Evolutionary conservation across 2,888 invertebrate species (phyloP).

Genomic region (Beris chalybata): DNA sequence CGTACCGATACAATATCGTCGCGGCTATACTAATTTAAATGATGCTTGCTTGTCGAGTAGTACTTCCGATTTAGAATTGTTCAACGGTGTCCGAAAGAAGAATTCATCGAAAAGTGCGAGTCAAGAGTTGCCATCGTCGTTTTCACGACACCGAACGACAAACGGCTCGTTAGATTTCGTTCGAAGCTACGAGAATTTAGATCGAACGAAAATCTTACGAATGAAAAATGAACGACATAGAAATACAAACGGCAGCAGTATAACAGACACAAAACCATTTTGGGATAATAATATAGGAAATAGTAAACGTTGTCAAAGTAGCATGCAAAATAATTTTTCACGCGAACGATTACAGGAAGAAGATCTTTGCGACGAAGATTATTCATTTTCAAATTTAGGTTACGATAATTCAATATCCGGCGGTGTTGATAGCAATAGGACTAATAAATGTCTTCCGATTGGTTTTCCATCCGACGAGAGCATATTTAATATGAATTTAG

Average conservation of each 20-base stretch:
- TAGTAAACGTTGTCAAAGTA: neutral
- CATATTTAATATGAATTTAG: constrained; percentile 43
- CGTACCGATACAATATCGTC: constrained; percentile 42
- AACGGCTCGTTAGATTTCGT: constrained; percentile 41
- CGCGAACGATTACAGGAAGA: constrained; percentile 40
- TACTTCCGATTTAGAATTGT: constrained; percentile 41
- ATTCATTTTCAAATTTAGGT: constrained; percentile 39
- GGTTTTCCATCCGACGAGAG: constrained; percentile 42
- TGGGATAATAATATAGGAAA: constrained; percentile 32
- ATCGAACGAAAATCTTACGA: constrained; percentile 40
- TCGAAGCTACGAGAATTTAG: constrained; percentile 42
- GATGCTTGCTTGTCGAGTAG: constrained; percentile 42
- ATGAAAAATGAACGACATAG: constrained; percentile 39
- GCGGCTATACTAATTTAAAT: constrained; percentile 43
- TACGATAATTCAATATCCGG: constrained; percentile 37
- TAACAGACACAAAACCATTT: constrained; percentile 27
- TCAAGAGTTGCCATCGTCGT: constrained; percentile 40
- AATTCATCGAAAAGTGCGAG: constrained; percentile 39
- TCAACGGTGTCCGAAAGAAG: constrained; percentile 36
- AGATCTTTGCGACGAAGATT: constrained; percentile 35
- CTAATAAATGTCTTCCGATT: constrained; percentile 34
- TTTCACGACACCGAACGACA: constrained; percentile 35
- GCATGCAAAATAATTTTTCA: constrained; percentile 36
- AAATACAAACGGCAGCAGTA: constrained; percentile 22
- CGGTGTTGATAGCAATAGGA: constrained; percentile 17